phyloP scores from a whole-genome alignment of 1,140 invertebrate genomes.

The Polypedilum vanderplanki region DNA sequence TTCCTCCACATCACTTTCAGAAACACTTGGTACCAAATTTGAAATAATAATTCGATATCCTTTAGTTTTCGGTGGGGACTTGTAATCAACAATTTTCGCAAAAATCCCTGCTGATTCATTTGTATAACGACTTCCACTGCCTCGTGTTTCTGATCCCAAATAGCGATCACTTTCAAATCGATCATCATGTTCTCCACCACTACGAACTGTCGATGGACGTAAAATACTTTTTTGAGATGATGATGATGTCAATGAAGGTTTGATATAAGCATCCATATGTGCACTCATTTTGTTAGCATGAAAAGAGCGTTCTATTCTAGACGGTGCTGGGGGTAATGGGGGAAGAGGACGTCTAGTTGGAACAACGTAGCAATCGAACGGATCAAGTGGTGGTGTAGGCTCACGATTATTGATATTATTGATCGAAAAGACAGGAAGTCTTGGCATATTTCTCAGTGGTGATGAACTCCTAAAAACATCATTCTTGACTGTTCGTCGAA shows the following conservation, averaged over 20 bases:
- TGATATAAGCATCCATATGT: not conserved
- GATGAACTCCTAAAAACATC: conserved; percentile 13
- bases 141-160: conserved; percentile 30
- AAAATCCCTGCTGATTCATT: conserved; percentile 47
- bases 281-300: not conserved
- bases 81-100: conserved; percentile 46
- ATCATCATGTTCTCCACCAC: conserved; percentile 12
- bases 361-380: conserved; percentile 40
- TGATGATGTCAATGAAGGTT: conserved; percentile 19
- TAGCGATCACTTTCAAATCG: conserved; percentile 11
- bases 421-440: conserved; percentile 14
- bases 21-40: conserved; percentile 77
- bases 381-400: conserved; percentile 33
- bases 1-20: conserved; percentile 85
- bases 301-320: not conserved
- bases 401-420: not conserved
- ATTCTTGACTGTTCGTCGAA: conserved; percentile 33
- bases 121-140: conserved; percentile 39
- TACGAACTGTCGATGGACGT: conserved; percentile 5
- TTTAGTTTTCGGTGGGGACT: conserved; percentile 42
- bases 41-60: conserved; percentile 78
- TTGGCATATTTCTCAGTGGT: conserved; percentile 28
- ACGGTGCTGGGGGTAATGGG: not conserved
- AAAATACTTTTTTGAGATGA: conserved; percentile 32
- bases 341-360: conserved; percentile 33